phyloP scores from a whole-genome alignment of 2,888 invertebrate species.

The Agrilus biguttatus region DNA sequence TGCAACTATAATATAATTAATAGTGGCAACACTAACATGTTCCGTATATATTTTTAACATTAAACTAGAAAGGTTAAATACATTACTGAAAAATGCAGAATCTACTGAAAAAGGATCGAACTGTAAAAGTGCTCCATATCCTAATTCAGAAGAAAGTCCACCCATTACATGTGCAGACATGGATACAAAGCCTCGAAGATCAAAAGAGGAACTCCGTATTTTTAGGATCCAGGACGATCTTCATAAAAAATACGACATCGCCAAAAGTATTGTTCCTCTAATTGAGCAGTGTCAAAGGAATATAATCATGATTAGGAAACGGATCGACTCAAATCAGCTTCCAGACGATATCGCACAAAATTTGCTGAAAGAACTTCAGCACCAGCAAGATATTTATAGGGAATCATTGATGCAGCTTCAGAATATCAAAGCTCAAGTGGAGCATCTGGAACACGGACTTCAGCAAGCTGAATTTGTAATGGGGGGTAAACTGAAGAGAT shows the following conservation, averaged over 20 bases:
- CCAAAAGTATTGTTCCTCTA: constrained; percentile 15
- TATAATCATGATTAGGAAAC: constrained; percentile 17
- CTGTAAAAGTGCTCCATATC: too few species aligned
- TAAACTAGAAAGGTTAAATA: too few species aligned
- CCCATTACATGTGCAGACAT: too few species aligned
- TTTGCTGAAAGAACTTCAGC: constrained; percentile 13
- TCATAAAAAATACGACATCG: constrained; percentile 17
- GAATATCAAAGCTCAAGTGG: constrained; percentile 21
- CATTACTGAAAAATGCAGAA: too few species aligned
- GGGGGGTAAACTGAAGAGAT: constrained; percentile 11
- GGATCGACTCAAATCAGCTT: constrained; percentile 9
- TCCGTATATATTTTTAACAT: too few species aligned
- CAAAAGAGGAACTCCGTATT: too few species aligned
- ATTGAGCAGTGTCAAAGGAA: constrained; percentile 22
- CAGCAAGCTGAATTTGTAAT: constrained; percentile 17
- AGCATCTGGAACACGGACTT: constrained; percentile 19
- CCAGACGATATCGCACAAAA: constrained; percentile 1
- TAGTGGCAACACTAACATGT: too few species aligned
- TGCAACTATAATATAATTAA: too few species aligned
- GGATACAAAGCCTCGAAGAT: too few species aligned
- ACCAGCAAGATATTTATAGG: constrained; percentile 21
- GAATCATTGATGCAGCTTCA: constrained; percentile 18
- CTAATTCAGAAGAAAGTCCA: too few species aligned
- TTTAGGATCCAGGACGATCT: constrained; percentile 5
- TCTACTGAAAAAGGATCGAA: too few species aligned